These are phyloP conservation scores for Proterorhinus semilunaris DNA, from an alignment of 2,113 vertebrate genomes.

Conservation along the genomic window DNA sequence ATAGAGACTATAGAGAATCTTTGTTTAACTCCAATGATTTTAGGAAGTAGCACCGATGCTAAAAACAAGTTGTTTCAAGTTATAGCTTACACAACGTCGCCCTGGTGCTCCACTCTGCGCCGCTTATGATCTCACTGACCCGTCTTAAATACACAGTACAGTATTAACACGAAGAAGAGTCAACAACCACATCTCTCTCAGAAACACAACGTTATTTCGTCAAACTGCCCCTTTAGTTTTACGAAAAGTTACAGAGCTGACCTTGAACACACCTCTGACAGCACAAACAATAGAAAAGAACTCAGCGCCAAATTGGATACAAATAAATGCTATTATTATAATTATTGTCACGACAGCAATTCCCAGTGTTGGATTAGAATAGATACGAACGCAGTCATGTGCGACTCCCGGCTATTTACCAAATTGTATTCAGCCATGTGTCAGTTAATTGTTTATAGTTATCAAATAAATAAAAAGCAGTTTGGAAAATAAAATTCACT, in stretches of 20 bases:
- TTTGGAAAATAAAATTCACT: not conserved
- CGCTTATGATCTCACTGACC: no score
- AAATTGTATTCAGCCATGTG: constrained; percentile 11
- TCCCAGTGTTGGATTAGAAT: constrained; percentile 28
- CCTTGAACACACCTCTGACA: constrained; percentile 24
- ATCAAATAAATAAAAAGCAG: not conserved
- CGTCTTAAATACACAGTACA: no score
- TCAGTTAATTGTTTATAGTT: not conserved
- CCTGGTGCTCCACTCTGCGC: no score
- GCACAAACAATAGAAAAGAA: not conserved
- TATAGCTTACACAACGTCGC: no score
- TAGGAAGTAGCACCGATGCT: no score
- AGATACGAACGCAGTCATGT: constrained; percentile 32
- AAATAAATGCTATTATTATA: not conserved
- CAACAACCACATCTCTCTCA: not conserved
- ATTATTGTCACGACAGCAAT: constrained; percentile 28
- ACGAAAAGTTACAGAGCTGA: constrained; percentile 6
- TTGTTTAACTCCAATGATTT: no score
- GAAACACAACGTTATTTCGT: not conserved
- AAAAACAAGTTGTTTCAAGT: no score
- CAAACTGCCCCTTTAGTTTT: not conserved
- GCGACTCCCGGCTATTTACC: constrained; percentile 13
- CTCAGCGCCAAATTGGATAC: constrained; percentile 11
- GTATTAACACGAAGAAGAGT: no score
- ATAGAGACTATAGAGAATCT: no score